A percentile compares a stretch with the other conserved stretches of the same genome.
Conservation (phyloP, 2,797 vertebrate species). For the Euphonia xanthogaster region DNA sequence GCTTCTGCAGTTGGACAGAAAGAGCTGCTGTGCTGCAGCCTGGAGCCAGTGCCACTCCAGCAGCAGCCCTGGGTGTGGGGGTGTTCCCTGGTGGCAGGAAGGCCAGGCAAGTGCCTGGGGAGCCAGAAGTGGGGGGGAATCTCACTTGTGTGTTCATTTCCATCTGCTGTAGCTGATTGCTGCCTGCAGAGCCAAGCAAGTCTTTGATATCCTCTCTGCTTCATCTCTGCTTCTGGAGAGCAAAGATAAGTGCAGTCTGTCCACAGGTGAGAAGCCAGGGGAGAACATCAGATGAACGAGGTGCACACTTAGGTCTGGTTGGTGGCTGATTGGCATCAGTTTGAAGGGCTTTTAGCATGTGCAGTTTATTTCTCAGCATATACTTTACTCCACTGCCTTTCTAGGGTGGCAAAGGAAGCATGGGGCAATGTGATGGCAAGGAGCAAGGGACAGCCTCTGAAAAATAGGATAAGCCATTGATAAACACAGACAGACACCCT, state of each 20-base stretch:
- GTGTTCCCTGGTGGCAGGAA: background rate
- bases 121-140: fast-evolving
- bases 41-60: fast-evolving
- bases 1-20: background rate
- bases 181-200: background rate
- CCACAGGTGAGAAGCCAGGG: background rate
- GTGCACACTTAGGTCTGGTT: background rate
- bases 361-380: background rate
- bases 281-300: background rate
- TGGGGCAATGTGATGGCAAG: background rate
- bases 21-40: background rate
- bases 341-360: background rate
- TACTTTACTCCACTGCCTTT: background rate
- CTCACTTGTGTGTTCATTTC: background rate
- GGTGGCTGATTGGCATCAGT: background rate
- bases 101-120: fast-evolving
- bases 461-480: background rate
- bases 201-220: background rate
- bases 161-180: background rate
- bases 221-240: background rate
- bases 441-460: background rate
- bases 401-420: background rate
- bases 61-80: fast-evolving
- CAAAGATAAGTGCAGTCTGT: background rate
- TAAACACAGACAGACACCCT: background rate